Conservation (phyloP, 1,140 invertebrate species). For the Pissodes strobi region DNA sequence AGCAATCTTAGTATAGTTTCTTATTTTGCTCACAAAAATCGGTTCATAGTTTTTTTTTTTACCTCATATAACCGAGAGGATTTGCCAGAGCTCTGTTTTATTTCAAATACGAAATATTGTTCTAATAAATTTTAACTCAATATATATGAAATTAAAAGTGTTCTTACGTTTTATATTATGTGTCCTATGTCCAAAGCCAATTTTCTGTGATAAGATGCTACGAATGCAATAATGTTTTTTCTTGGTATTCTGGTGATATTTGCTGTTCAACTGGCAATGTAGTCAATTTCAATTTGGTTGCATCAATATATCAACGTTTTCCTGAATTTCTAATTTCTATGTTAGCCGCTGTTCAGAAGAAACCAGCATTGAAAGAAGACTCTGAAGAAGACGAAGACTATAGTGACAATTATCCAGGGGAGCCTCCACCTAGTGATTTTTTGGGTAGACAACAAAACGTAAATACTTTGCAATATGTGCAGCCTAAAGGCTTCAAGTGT, state of each 20-base stretch:
- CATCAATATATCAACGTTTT: not conserved
- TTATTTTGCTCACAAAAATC: not conserved
- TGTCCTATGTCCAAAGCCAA: no score
- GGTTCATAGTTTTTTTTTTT: no score
- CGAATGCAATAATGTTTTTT: conserved; percentile 35
- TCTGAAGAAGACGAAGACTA: conserved; percentile 49
- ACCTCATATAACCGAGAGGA: no score
- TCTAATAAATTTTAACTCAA: no score
- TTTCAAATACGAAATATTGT: no score
- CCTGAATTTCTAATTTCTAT: not conserved
- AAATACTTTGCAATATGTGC: conserved; percentile 34
- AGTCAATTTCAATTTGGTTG: not conserved
- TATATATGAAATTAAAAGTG: no score
- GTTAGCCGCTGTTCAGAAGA: conserved; percentile 29
- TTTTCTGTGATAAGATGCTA: no score
- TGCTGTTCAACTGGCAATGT: not conserved
- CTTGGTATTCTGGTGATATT: not conserved
- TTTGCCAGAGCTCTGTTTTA: no score
- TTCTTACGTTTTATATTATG: no score
- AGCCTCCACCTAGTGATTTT: conserved; percentile 41
- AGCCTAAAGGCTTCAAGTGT: conserved; percentile 61
- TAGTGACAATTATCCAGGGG: conserved; percentile 45
- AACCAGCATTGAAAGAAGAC: conserved; percentile 42
- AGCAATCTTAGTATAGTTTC: conserved; percentile 42
- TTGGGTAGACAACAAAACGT: conserved; percentile 34